Base-by-base conservation (phyloP, 2,888 invertebrate genomes). In the Cantharis lateralis region DNA sequence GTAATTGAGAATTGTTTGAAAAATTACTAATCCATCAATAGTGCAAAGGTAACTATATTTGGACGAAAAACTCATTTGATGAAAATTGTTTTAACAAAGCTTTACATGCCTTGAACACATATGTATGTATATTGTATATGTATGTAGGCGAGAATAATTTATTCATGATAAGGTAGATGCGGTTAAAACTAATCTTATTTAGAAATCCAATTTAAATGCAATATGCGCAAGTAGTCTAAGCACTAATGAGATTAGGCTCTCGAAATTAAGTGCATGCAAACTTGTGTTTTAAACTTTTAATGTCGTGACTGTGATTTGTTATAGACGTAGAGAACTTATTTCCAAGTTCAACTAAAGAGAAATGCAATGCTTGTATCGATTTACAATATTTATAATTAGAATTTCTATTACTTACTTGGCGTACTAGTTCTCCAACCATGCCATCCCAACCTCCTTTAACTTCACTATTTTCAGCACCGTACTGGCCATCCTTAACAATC, bases 401-500 rank as follows among this genome's bases (percentile, higher is more conserved):
- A 78, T 75, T 73, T 73, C 66, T 70, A 18, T 72, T 73, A 87
- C 92, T 91, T 90, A 96, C 96, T 91, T 95, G 93, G 88, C 95
- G 91, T 69, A 96, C 92, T 79, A 97, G 91, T 88, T 96, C 96
- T 11, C 96, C 96, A 62, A 97, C 93, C 90, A 96, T 93, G 70
- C 96, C 96, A 84, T 96, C 95, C 95, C 96, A 97, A 70, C 94
- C 94, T 24, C 94, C 95, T 79, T 92, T 91, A 2, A 92, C 91
- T 74, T 93, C 91, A 62, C 93, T 90, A 87, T 94, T 93, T 88
- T 95, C 95, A 11, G 93, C 91, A 1, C 96, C 96, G 85, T 96
- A 97, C 85, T 93, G 93, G 18, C 93, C 93, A 86, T 98, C 98
- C 84, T 94, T 95, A 2, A 96, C 96, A 75, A 96, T 90, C 79